phyloP scores from a whole-genome alignment of 2,888 invertebrate genomes.

The Branchipolynoe longqiensis region DNA sequence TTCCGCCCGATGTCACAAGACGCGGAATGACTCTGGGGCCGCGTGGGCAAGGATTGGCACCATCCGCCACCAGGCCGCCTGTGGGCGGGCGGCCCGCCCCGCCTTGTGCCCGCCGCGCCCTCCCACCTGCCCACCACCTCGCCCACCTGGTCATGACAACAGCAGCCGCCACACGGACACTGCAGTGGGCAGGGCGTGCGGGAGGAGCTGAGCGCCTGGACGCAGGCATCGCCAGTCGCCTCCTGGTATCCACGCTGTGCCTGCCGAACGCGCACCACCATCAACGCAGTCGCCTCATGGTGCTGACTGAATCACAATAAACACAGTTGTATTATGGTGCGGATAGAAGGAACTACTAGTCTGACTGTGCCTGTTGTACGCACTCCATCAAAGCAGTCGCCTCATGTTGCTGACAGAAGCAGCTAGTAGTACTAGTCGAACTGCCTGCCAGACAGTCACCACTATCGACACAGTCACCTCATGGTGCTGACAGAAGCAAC shows the following conservation, averaged over 20 bases:
- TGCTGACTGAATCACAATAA: too few relatives aligned
- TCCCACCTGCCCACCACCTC: not conserved
- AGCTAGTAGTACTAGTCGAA: too few relatives aligned
- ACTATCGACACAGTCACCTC: not conserved
- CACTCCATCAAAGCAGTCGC: not conserved
- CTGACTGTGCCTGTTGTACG: not conserved
- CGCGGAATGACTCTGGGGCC: slow-evolving; percentile 44
- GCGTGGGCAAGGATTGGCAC: slow-evolving; percentile 50
- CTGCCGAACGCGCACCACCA: slow-evolving; percentile 15
- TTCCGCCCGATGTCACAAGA: slow-evolving; percentile 31
- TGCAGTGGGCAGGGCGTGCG: too few relatives aligned
- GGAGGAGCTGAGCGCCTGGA: slow-evolving; percentile 6
- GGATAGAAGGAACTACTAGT: not conserved
- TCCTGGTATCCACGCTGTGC: slow-evolving; percentile 17
- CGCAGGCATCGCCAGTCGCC: not conserved
- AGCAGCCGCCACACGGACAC: too few relatives aligned
- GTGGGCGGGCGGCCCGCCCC: slow-evolving; percentile 25
- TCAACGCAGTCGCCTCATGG: slow-evolving; percentile 25
- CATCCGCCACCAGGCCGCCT: not conserved
- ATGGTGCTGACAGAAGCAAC: too few relatives aligned
- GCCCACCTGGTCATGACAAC: slow-evolving; percentile 40
- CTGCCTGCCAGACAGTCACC: too few relatives aligned
- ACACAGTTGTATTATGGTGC: not conserved
- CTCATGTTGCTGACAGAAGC: not conserved
- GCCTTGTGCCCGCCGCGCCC: slow-evolving; percentile 6